These are phyloP conservation scores for Pelecanus crispus DNA, from an alignment of 2,113 vertebrate genomes.

Conservation along the genomic window DNA sequence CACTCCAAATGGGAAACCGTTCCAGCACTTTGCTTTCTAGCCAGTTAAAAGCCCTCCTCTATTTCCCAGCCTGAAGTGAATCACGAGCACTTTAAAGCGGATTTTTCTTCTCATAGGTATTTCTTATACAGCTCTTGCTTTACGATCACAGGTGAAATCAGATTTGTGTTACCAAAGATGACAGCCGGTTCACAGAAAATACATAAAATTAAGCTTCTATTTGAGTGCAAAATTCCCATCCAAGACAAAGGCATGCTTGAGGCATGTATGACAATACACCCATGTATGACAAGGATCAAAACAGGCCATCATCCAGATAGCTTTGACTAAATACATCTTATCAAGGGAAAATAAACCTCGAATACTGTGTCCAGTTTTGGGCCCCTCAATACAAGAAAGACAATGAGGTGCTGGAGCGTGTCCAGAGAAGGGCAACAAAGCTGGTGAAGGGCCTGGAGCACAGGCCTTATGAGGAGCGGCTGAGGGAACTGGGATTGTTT, in stretches of 20 bases:
- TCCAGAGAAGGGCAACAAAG: too few relatives aligned
- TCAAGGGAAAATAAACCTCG: background rate
- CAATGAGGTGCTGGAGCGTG: too few relatives aligned
- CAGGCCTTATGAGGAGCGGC: too few relatives aligned
- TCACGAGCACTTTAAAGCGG: rapidly evolving
- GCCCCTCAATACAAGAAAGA: too few relatives aligned
- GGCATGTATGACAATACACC: background rate
- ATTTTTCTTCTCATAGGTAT: background rate
- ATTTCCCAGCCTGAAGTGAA: background rate
- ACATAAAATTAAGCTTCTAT: background rate
- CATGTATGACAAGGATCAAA: background rate
- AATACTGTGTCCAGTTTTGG: too few relatives aligned
- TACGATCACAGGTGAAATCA: background rate
- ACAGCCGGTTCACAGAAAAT: background rate
- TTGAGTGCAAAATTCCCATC: background rate
- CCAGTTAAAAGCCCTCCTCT: background rate
- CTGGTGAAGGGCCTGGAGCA: too few relatives aligned
- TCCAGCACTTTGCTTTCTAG: background rate
- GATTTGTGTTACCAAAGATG: background rate
- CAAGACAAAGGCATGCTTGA: background rate
- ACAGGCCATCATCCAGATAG: background rate
- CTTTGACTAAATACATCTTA: background rate
- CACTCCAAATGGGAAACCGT: rapidly evolving
- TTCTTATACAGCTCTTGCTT: background rate
- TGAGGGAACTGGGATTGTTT: too few relatives aligned